These are phyloP conservation scores for Cardiocondyla obscurior DNA, from an alignment of 1,140 invertebrate genomes.

Conservation along the genomic window DNA sequence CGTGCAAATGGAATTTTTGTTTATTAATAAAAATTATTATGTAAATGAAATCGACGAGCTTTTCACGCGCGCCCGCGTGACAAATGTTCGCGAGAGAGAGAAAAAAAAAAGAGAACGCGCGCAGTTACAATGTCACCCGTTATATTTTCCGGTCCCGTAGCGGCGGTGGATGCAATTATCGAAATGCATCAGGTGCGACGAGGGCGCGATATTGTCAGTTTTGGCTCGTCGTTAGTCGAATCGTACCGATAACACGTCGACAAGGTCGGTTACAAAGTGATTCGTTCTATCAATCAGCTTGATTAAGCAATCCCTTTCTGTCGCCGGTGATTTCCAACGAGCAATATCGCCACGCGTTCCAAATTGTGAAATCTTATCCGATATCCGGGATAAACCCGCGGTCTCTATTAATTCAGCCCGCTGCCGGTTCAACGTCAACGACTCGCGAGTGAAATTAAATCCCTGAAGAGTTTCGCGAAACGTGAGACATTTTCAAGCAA, in stretches of 20 bases:
- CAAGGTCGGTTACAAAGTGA: slow-evolving; percentile 29
- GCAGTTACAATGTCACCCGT: background rate
- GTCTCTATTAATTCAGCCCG: slow-evolving; percentile 10
- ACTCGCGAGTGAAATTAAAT: slow-evolving; percentile 14
- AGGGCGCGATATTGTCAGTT: slow-evolving; percentile 32
- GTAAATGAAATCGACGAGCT: background rate
- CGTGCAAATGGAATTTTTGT: too few species aligned
- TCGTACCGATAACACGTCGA: slow-evolving; percentile 30
- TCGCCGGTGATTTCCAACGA: slow-evolving; percentile 26
- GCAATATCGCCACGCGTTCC: background rate
- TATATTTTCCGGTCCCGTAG: background rate
- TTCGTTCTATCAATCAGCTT: slow-evolving; percentile 48
- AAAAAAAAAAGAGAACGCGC: background rate
- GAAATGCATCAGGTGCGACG: slow-evolving; percentile 43
- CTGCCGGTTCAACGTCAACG: background rate
- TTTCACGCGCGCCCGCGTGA: background rate
- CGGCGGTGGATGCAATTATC: slow-evolving; percentile 32
- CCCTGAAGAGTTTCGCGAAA: background rate
- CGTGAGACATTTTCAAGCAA: background rate
- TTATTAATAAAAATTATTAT: background rate
- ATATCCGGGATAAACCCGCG: background rate
- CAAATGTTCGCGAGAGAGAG: background rate
- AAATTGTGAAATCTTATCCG: slow-evolving; percentile 39
- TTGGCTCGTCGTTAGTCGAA: slow-evolving; percentile 38
- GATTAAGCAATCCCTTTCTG: slow-evolving; percentile 49